Evolutionary conservation across 2,113 vertebrate genomes (phyloP).

Genomic region (Syrrhaptes paradoxus): DNA sequence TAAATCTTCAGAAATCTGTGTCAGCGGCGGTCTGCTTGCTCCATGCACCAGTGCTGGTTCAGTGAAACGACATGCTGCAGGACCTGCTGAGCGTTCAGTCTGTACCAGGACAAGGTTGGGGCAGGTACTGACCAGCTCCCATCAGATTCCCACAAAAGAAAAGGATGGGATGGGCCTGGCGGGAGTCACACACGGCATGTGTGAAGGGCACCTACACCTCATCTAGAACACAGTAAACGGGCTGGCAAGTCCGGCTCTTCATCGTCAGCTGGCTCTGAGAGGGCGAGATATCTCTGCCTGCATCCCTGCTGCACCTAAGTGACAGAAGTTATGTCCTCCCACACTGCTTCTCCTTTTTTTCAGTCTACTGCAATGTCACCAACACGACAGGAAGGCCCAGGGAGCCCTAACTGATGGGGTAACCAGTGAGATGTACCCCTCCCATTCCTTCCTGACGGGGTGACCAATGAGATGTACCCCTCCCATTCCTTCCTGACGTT

Average conservation of each 20-base stretch:
- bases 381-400: not conserved
- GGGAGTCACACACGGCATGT: not conserved
- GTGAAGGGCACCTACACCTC: not conserved
- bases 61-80: not conserved
- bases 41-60: not conserved
- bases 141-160: not conserved
- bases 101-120: not conserved
- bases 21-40: not conserved
- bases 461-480: not conserved
- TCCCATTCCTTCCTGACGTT: not conserved
- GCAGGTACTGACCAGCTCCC: not conserved
- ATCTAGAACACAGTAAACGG: not conserved
- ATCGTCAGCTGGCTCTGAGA: not conserved
- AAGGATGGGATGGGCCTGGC: not conserved
- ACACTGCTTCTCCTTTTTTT: not conserved
- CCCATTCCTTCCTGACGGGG: accelerated
- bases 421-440: not conserved
- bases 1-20: not conserved
- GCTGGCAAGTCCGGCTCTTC: not conserved
- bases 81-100: accelerated
- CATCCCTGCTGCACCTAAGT: not conserved
- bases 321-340: not conserved
- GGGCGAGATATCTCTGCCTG: not conserved
- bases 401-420: accelerated
- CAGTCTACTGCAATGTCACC: not conserved